Conservation (phyloP, 2,113 vertebrate genomes). For the Gambusia holbrooki region DNA sequence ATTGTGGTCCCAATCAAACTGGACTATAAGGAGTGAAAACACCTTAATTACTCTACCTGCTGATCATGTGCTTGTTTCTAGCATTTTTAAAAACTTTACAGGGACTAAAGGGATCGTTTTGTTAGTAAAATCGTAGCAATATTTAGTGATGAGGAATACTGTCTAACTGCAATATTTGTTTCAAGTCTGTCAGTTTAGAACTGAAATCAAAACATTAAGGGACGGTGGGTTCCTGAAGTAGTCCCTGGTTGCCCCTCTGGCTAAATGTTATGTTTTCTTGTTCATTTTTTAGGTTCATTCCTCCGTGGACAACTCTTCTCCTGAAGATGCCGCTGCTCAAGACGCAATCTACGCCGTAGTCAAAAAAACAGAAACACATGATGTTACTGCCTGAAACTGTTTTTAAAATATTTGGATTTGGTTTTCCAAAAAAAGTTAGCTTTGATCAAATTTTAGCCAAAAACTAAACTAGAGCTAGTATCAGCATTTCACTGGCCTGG, state of each 20-base stretch:
- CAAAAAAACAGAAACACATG: neutral
- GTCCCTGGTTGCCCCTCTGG: neutral
- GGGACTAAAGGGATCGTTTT: neutral
- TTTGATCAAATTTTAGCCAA: neutral
- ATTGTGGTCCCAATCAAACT: too few species aligned
- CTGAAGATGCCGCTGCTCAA: neutral
- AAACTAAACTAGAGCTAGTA: neutral
- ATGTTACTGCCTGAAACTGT: neutral
- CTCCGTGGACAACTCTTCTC: neutral
- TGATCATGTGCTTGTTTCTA: too few species aligned
- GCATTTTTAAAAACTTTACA: neutral
- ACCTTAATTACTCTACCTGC: too few species aligned
- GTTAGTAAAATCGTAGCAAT: too few species aligned
- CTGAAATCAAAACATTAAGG: too few species aligned
- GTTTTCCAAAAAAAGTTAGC: neutral
- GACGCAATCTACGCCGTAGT: neutral
- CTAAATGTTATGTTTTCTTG: neutral
- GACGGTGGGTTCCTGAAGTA: too few species aligned
- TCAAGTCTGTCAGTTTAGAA: neutral
- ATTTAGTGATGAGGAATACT: neutral
- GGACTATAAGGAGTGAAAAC: too few species aligned
- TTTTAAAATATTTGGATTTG: neutral
- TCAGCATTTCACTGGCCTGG: too few species aligned
- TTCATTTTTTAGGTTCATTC: neutral
- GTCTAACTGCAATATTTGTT: neutral